Evolutionary conservation across 2,113 vertebrate species (phyloP).

Genomic region (Nothobranchius furzeri): DNA sequence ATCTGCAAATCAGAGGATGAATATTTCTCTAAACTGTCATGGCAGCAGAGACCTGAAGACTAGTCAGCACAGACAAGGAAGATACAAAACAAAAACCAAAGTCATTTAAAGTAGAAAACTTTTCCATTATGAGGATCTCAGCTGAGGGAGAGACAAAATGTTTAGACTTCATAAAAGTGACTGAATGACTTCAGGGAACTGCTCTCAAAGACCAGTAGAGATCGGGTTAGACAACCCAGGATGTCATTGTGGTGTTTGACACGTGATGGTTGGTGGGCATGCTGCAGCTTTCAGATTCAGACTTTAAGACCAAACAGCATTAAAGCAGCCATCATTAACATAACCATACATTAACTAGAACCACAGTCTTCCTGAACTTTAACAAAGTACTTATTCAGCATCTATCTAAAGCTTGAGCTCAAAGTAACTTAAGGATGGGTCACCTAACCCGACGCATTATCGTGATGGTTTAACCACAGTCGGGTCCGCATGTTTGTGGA

Average conservation of each 20-base stretch:
- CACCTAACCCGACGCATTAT: not conserved
- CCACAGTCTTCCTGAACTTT: not conserved
- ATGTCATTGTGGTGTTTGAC: not conserved
- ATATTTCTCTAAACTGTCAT: not conserved
- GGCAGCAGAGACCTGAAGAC: not conserved
- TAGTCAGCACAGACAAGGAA: not conserved
- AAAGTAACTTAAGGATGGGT: not conserved
- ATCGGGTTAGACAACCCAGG: not conserved
- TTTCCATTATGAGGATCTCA: not conserved
- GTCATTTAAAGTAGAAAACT: not conserved
- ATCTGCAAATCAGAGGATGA: not conserved
- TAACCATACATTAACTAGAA: not conserved
- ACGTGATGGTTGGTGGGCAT: not conserved
- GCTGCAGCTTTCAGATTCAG: not conserved
- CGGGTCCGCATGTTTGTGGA: not conserved
- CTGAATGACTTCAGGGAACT: not conserved
- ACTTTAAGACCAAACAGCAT: not conserved
- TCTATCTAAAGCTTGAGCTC: not conserved
- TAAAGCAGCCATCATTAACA: not conserved
- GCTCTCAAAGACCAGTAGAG: not conserved
- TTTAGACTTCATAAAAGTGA: not conserved
- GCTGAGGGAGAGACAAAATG: not conserved
- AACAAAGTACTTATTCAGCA: not conserved
- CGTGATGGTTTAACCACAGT: not conserved
- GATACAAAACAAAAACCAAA: not conserved